Conservation (phyloP, 2,113 vertebrate genomes). For the Strix aluco region DNA sequence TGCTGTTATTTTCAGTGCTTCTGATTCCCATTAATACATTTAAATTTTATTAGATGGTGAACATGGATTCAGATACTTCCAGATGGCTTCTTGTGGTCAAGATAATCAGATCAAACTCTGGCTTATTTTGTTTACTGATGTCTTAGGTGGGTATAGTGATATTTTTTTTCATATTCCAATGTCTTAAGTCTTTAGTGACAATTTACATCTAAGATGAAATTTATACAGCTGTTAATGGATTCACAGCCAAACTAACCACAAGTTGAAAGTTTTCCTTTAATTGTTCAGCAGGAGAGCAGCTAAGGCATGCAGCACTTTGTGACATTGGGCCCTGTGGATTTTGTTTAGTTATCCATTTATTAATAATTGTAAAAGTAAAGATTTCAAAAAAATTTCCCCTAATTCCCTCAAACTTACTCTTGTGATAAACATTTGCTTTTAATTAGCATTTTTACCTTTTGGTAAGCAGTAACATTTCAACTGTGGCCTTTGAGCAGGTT, state of each 20-base stretch:
- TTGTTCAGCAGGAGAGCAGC: neutral
- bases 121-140: conserved; percentile 75
- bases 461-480: neutral
- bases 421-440: neutral
- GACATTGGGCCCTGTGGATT: neutral
- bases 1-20: neutral
- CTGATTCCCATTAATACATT: neutral
- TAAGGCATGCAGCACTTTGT: neutral
- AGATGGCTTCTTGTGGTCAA: conserved; percentile 89
- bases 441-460: neutral
- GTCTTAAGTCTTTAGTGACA: neutral
- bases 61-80: conserved; percentile 69
- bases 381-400: neutral
- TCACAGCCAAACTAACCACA: neutral
- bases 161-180: neutral
- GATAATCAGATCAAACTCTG: conserved; percentile 87
- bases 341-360: neutral
- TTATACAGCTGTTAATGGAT: neutral
- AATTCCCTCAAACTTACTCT: neutral
- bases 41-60: conserved; percentile 68
- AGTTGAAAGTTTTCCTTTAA: neutral
- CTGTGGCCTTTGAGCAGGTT: neutral
- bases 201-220: neutral
- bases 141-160: conserved; percentile 76
- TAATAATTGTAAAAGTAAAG: neutral